These are phyloP conservation scores for Platysteira castanea DNA, from an alignment of 2,113 vertebrate species.

Conservation along the genomic window DNA sequence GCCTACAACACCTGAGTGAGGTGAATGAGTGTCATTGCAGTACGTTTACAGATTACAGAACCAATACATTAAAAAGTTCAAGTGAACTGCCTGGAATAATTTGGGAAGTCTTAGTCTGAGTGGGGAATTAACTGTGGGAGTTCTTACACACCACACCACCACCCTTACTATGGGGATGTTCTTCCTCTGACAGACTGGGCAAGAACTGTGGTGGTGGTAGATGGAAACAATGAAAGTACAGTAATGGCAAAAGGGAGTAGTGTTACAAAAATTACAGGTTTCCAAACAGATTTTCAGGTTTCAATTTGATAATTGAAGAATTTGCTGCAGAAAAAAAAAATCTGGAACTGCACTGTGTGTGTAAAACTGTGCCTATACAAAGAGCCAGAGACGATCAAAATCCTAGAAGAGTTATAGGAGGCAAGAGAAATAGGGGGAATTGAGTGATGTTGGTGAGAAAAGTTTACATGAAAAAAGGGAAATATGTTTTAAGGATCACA, in stretches of 20 bases:
- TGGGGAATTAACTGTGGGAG: background rate
- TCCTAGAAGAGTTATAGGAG: background rate
- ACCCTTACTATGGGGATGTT: background rate
- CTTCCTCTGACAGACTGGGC: background rate
- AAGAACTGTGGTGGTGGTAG: background rate
- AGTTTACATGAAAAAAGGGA: background rate
- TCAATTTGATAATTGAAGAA: background rate
- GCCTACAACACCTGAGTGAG: background rate
- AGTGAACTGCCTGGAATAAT: background rate
- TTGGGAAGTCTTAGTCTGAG: background rate
- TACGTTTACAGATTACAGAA: background rate
- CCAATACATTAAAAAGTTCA: background rate
- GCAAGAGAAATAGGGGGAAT: background rate
- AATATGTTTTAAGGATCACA: background rate
- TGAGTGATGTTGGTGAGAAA: background rate
- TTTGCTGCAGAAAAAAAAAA: background rate
- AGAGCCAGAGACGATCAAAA: background rate
- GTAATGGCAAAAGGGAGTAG: background rate
- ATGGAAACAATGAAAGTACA: background rate
- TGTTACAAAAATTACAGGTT: background rate
- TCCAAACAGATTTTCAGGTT: background rate
- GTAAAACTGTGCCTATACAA: background rate
- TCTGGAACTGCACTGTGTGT: background rate
- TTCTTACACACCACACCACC: rapidly evolving
- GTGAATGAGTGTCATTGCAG: background rate